phyloP scores from a whole-genome alignment of 1,140 invertebrate genomes.

The Riptortus pedestris region DNA sequence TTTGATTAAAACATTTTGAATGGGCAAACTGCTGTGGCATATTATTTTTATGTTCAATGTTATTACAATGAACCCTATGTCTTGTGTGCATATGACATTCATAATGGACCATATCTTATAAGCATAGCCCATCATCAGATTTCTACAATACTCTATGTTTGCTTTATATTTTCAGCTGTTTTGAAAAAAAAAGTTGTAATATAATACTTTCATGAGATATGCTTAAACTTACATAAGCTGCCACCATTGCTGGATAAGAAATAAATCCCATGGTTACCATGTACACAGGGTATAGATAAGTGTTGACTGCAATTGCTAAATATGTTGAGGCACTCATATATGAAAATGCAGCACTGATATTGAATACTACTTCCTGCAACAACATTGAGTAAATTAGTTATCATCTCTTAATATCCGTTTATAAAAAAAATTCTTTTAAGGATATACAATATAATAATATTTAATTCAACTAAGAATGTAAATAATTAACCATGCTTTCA shows the following conservation, averaged over 20 bases:
- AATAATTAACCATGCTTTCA: too few relatives aligned
- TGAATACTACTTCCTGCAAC: conserved; percentile 63
- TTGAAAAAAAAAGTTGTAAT: too few relatives aligned
- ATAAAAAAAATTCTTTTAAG: not conserved
- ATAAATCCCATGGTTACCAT: conserved; percentile 43
- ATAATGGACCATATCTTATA: too few relatives aligned
- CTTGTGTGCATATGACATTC: too few relatives aligned
- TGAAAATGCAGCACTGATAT: conserved; percentile 57
- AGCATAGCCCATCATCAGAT: too few relatives aligned
- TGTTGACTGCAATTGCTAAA: conserved; percentile 60
- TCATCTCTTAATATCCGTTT: not conserved
- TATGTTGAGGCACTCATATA: conserved; percentile 64
- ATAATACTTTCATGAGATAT: too few relatives aligned
- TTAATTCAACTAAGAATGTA: not conserved
- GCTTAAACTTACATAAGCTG: conserved; percentile 58
- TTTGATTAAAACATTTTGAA: not conserved
- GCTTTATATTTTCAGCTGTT: too few relatives aligned
- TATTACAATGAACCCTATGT: too few relatives aligned
- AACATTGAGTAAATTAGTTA: too few relatives aligned
- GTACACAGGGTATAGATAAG: conserved; percentile 56
- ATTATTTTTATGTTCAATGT: too few relatives aligned
- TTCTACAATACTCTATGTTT: too few relatives aligned
- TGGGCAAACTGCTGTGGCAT: too few relatives aligned
- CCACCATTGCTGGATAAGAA: conserved; percentile 72
- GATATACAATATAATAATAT: not conserved